phyloP scores from a whole-genome alignment of 53 echinoderm and acorn worm species.

The Mesocentrotus franciscanus region DNA sequence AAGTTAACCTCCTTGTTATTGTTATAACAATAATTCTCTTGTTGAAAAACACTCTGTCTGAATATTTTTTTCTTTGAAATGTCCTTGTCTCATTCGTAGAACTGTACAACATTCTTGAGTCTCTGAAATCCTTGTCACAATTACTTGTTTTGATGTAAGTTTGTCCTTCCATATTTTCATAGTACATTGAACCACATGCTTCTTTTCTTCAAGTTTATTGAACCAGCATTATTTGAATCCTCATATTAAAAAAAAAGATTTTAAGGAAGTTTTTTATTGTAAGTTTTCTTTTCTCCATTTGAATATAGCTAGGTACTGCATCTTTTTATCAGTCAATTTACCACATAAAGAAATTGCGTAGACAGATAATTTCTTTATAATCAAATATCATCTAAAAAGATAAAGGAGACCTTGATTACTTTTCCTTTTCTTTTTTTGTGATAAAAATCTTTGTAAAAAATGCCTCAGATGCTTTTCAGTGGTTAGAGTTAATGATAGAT shows the following conservation, averaged over 20 bases:
- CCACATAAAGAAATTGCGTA: background rate
- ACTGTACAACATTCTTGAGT: background rate
- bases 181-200: background rate
- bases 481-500: background rate
- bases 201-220: background rate
- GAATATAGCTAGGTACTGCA: background rate
- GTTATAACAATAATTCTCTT: background rate
- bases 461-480: background rate
- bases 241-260: no score
- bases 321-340: background rate
- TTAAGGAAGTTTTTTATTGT: no score
- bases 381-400: background rate
- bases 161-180: background rate
- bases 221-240: no score
- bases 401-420: background rate
- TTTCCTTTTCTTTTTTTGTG: background rate
- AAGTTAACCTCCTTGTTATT: background rate
- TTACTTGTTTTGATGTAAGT: background rate
- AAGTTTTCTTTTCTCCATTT: background rate
- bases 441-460: background rate
- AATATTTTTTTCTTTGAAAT: background rate
- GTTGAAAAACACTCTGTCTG: conserved; percentile 28
- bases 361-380: background rate
- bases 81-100: background rate
- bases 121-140: background rate